phyloP scores from a whole-genome alignment of 2,888 invertebrate species.

The Amphipoea lucens region DNA sequence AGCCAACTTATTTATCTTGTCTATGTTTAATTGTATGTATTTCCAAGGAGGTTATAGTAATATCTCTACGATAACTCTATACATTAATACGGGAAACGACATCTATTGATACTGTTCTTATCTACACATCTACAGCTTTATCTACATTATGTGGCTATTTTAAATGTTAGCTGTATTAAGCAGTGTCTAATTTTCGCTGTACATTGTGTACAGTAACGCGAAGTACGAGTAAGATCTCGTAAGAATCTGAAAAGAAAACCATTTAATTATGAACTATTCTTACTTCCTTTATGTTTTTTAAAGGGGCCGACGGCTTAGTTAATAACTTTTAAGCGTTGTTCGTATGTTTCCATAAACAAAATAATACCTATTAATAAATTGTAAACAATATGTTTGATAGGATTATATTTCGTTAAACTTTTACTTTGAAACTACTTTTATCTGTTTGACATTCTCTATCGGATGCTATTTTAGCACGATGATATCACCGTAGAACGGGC shows the following conservation, averaged over 20 bases:
- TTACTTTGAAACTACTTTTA: conserved; percentile 11
- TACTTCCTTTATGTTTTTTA: not conserved
- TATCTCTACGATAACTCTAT: conserved; percentile 53
- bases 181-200: conserved; percentile 75
- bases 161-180: conserved; percentile 29
- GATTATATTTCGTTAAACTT: conserved; percentile 19
- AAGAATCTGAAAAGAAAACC: conserved; percentile 82
- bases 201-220: conserved; percentile 87
- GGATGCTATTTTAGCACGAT: conserved; percentile 29
- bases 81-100: conserved; percentile 39
- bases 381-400: not conserved
- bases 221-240: conserved; percentile 87
- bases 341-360: not conserved
- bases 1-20: conserved; percentile 21
- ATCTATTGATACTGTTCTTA: conserved; percentile 47
- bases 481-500: conserved; percentile 25
- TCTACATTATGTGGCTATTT: conserved; percentile 49
- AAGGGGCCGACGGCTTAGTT: too few relatives aligned
- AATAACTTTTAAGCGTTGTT: not conserved
- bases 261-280: not conserved
- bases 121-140: conserved; percentile 54
- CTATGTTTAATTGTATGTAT: conserved; percentile 33
- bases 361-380: conserved; percentile 5
- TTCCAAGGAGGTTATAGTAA: conserved; percentile 45
- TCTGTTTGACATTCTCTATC: conserved; percentile 11